Base-by-base conservation (phyloP, 1,140 invertebrate genomes). In the Drosophila chauvacae region DNA sequence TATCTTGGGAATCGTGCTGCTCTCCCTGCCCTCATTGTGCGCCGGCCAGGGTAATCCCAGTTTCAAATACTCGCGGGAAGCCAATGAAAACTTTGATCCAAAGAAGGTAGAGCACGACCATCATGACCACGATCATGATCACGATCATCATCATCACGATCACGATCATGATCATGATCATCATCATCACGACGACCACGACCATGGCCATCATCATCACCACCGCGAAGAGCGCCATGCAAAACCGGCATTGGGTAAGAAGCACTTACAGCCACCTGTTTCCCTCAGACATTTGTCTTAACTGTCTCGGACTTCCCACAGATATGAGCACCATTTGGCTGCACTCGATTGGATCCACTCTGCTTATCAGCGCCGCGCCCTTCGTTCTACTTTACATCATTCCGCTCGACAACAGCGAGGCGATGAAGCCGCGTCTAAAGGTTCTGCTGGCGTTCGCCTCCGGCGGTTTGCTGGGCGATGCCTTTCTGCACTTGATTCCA, bases 311-410 rank as follows among this genome's bases (percentile, higher is more conserved):
- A 16, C 50, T 57, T 63, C 60, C 35, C n/a, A 63, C 41, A 90
- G 91, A 93, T 69, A 92, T 92, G 68, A 91, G 86, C 23, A 93
- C 94, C 60, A 93, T 98, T 41, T 97, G 97, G 95, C 68, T 96
- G n/a, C 94, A 96, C 92, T 97, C 97, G 4, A 94, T 98, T 84
- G 95, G 95, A 11, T 97, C 98, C 2, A 99, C 98, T 1, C 86
- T 98, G 11, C 93, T 98, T 42, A 99, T 99, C 80, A 99, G 98
- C 93, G 94, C 97, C 51, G 97, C 97, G 14, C 99, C 99, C 2
- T 98, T 98, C 91, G 93, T 99, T 20, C 96, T 99, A 66, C 94
- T 99, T 2, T 97, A 98, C 85, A 95, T 98, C 61, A 97, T 99
- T 80, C 98, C 98, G 1, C 93, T 99, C 53, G 96, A 98, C 85